These are phyloP conservation scores for Dicranocentrus wangi DNA, from an alignment of 2,888 invertebrate genomes.

Conservation along the genomic window DNA sequence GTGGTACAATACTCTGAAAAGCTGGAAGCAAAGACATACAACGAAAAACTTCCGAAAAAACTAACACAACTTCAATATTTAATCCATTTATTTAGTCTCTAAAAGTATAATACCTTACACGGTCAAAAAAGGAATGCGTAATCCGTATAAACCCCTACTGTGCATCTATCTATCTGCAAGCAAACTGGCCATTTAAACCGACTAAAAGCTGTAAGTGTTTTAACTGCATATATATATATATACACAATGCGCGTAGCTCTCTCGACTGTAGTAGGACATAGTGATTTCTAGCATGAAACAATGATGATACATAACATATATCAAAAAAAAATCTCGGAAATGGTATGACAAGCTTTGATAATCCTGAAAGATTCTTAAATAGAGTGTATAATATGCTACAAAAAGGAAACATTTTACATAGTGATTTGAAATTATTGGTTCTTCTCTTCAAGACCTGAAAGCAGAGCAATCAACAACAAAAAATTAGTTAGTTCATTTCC, in stretches of 20 bases:
- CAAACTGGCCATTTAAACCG: too few species aligned
- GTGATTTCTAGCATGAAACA: conserved; percentile 6
- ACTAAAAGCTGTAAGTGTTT: too few species aligned
- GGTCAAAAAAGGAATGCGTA: too few species aligned
- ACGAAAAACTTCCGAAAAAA: conserved; percentile 60
- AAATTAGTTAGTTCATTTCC: not conserved
- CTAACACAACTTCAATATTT: too few species aligned
- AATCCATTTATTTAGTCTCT: too few species aligned
- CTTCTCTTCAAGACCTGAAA: conserved; percentile 48
- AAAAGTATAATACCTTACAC: too few species aligned
- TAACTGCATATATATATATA: too few species aligned
- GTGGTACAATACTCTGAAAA: too few species aligned
- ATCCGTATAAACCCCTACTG: too few species aligned
- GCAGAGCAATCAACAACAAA: conserved; percentile 50
- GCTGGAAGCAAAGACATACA: conserved; percentile 52
- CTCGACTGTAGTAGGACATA: not conserved
- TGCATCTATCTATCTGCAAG: too few species aligned
- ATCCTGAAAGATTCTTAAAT: not conserved
- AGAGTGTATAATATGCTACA: not conserved
- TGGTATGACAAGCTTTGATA: conserved; percentile 25
- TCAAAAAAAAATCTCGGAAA: conserved; percentile 13
- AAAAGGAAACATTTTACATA: not conserved
- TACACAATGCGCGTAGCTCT: too few species aligned
- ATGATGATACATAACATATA: conserved; percentile 18
- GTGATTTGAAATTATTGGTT: conserved; percentile 27